Evolutionary conservation across 1,140 invertebrate species (phyloP).

Genomic region (Tenebrio molitor): DNA sequence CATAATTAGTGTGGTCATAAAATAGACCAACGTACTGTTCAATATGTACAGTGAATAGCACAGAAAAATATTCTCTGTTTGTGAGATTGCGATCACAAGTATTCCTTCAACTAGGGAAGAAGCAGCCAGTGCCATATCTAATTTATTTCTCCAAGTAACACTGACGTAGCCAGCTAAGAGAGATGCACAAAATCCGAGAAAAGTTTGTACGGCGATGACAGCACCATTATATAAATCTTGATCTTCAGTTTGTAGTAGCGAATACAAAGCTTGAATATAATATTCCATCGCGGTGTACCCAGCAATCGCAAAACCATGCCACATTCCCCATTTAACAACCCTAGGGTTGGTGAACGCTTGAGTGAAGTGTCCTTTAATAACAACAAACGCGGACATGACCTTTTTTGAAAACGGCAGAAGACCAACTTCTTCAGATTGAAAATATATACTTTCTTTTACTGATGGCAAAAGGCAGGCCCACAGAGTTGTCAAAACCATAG

Average conservation of each 20-base stretch:
- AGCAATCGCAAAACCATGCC: constrained; percentile 85
- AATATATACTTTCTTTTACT: constrained; percentile 86
- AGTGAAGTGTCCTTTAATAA: constrained; percentile 79
- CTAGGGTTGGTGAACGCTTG: constrained; percentile 79
- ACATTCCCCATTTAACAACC: constrained; percentile 89
- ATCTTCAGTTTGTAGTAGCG: constrained; percentile 61
- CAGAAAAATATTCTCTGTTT: constrained; percentile 75
- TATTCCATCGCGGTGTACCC: constrained; percentile 86
- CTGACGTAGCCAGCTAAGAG: constrained; percentile 66
- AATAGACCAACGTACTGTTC: constrained; percentile 84
- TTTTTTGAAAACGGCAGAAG: constrained; percentile 42
- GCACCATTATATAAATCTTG: constrained; percentile 71
- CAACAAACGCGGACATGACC: constrained; percentile 62
- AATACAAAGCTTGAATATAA: constrained; percentile 89
- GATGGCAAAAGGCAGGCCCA: no score
- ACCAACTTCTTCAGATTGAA: constrained; percentile 71
- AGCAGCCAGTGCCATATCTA: constrained; percentile 64
- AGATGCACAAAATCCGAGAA: constrained; percentile 76
- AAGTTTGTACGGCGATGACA: constrained; percentile 81
- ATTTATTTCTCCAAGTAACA: constrained; percentile 62
- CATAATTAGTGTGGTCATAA: constrained; percentile 88
- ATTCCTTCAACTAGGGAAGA: constrained; percentile 75
- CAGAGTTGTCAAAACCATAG: no score
- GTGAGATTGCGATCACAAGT: constrained; percentile 75
- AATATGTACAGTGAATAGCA: constrained; percentile 83